Conservation (phyloP, 2,888 invertebrate species). For the Epistrophella euchroma region DNA sequence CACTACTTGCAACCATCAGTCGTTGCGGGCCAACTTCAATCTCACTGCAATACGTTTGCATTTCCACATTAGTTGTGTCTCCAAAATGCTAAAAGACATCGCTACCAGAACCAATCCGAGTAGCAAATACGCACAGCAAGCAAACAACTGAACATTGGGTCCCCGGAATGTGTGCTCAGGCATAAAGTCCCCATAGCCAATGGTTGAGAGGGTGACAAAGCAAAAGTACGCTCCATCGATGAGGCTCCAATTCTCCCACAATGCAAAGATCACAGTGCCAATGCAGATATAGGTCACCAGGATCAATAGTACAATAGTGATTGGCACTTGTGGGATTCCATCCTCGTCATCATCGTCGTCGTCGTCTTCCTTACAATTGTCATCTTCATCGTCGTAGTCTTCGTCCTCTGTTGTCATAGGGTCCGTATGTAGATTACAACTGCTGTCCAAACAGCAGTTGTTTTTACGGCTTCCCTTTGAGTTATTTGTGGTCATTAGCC, state of each 20-base stretch:
- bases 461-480: slow-evolving; percentile 61
- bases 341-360: slow-evolving; percentile 66
- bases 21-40: slow-evolving; percentile 88
- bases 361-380: slow-evolving; percentile 54
- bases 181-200: slow-evolving; percentile 91
- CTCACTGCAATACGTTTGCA: slow-evolving; percentile 89
- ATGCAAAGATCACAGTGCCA: slow-evolving; percentile 91
- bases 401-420: slow-evolving; percentile 67
- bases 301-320: slow-evolving; percentile 87
- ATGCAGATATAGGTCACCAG: slow-evolving; percentile 90
- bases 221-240: slow-evolving; percentile 93
- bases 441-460: slow-evolving; percentile 70
- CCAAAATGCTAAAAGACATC: slow-evolving; percentile 93
- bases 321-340: slow-evolving; percentile 85
- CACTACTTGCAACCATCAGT: slow-evolving; percentile 82
- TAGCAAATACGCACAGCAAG: slow-evolving; percentile 91
- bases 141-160: slow-evolving; percentile 88
- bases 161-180: slow-evolving; percentile 85
- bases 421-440: slow-evolving; percentile 71
- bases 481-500: slow-evolving; percentile 69
- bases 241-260: slow-evolving; percentile 92
- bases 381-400: slow-evolving; percentile 60
- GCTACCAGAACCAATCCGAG: slow-evolving; percentile 92
- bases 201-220: slow-evolving; percentile 92
- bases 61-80: slow-evolving; percentile 90